Percentiles rank a stretch among this genome's conserved stretches.
phyloP scores from a whole-genome alignment of 2,888 invertebrate genomes.

The Alloplasta piceator region DNA sequence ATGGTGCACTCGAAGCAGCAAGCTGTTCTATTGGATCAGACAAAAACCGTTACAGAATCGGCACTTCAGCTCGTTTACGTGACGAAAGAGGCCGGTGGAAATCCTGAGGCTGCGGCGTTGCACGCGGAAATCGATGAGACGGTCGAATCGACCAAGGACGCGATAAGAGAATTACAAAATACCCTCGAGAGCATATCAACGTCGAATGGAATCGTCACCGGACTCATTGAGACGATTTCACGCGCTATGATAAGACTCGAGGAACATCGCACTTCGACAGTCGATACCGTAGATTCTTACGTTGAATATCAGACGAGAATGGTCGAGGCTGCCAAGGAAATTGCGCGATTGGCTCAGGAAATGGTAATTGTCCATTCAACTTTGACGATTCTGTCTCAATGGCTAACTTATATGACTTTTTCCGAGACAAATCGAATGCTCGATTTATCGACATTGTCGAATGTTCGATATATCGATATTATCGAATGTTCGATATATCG shows the following conservation, averaged over 20 bases:
- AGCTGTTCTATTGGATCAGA: constrained; percentile 93
- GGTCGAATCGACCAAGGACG: constrained; percentile 90
- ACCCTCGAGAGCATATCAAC: constrained; percentile 93
- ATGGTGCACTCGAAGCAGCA: constrained; percentile 95
- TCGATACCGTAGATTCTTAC: constrained; percentile 90
- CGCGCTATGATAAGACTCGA: constrained; percentile 93
- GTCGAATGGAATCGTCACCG: constrained; percentile 94
- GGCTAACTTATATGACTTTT: constrained; percentile 11
- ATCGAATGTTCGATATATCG: too few species aligned
- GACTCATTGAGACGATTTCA: constrained; percentile 95
- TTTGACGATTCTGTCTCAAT: neutral
- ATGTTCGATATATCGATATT: neutral
- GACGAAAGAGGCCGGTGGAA: constrained; percentile 95
- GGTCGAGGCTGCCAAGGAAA: constrained; percentile 97
- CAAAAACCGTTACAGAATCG: constrained; percentile 97
- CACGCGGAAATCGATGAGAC: constrained; percentile 94
- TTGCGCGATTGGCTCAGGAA: constrained; percentile 95
- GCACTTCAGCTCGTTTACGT: constrained; percentile 93
- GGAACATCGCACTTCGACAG: constrained; percentile 89
- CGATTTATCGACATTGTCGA: constrained; percentile 10
- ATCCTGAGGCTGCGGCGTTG: constrained; percentile 92
- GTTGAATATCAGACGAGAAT: constrained; percentile 99
- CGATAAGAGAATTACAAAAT: constrained; percentile 91
- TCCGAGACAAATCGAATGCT: constrained; percentile 20
- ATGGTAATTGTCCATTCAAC: constrained; percentile 87